phyloP scores from a whole-genome alignment of 2,797 vertebrate genomes.

The Myotis findleyi region DNA sequence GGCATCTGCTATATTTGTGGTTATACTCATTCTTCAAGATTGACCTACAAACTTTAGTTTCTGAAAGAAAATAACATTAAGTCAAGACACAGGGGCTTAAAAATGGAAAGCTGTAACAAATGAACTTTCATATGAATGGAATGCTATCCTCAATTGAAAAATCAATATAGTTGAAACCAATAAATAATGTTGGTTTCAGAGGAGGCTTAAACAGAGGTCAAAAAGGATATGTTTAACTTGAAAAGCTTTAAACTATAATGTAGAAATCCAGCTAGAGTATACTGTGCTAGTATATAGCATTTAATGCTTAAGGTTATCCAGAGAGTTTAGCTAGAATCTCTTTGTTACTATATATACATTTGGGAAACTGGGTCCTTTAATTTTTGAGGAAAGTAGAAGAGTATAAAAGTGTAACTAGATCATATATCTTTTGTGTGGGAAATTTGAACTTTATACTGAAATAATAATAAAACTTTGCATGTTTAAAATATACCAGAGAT shows the following conservation, averaged over 20 bases:
- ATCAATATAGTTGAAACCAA: constrained; percentile 80
- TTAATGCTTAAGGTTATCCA: not conserved
- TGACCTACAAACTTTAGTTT: constrained; percentile 83
- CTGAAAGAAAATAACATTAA: constrained; percentile 81
- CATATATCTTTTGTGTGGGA: not conserved
- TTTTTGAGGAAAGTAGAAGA: not conserved
- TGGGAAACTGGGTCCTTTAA: not conserved
- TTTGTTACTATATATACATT: not conserved
- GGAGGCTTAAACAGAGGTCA: constrained; percentile 75
- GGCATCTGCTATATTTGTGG: constrained; percentile 87
- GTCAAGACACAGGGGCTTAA: constrained; percentile 65
- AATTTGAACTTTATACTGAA: not conserved
- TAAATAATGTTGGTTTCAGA: constrained; percentile 73
- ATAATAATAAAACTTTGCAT: not conserved
- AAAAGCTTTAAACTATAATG: constrained; percentile 46
- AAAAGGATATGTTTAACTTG: constrained; percentile 73
- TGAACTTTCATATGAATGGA: constrained; percentile 74
- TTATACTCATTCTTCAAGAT: constrained; percentile 83
- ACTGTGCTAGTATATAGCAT: not conserved
- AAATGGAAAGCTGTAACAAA: constrained; percentile 77
- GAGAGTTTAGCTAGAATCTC: not conserved
- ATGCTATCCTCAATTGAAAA: constrained; percentile 76
- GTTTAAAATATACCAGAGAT: not conserved
- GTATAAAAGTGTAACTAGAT: not conserved
- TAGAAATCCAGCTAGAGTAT: not conserved